Conservation (phyloP, 2,888 invertebrate genomes). For the Hemaris fuciformis region DNA sequence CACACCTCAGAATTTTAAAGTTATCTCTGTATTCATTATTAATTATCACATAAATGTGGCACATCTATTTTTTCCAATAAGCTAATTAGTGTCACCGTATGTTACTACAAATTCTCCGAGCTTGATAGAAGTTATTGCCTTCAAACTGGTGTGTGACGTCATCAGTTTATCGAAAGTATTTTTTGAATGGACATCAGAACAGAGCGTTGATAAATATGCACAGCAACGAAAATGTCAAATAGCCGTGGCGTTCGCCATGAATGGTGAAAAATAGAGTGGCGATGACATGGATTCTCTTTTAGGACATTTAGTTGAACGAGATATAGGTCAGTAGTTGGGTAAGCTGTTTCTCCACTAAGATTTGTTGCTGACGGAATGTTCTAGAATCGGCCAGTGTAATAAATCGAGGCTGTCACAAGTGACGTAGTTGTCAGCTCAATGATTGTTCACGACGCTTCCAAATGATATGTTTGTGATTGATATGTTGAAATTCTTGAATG, state of each 20-base stretch:
- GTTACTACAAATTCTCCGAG: too few species aligned
- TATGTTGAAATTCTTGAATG: background rate
- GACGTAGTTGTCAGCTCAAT: background rate
- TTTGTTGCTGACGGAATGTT: background rate
- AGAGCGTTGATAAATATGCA: background rate
- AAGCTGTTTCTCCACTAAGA: too few species aligned
- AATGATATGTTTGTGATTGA: background rate
- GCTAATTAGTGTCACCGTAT: too few species aligned
- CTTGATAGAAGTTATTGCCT: too few species aligned
- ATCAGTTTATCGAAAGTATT: background rate
- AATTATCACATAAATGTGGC: too few species aligned
- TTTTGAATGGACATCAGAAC: background rate
- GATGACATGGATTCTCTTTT: background rate
- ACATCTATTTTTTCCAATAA: too few species aligned
- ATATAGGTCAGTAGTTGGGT: background rate
- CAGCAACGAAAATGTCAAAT: background rate
- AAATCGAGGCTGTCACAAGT: background rate
- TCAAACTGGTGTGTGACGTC: background rate
- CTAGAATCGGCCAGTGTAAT: background rate
- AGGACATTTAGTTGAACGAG: background rate
- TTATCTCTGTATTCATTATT: too few species aligned
- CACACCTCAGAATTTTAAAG: too few species aligned
- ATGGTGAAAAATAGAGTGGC: background rate
- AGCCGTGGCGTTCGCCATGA: background rate
- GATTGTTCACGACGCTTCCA: background rate